These are phyloP conservation scores for Ommatoiulus sabulosus DNA, from an alignment of 2,888 invertebrate species.

Conservation along the genomic window DNA sequence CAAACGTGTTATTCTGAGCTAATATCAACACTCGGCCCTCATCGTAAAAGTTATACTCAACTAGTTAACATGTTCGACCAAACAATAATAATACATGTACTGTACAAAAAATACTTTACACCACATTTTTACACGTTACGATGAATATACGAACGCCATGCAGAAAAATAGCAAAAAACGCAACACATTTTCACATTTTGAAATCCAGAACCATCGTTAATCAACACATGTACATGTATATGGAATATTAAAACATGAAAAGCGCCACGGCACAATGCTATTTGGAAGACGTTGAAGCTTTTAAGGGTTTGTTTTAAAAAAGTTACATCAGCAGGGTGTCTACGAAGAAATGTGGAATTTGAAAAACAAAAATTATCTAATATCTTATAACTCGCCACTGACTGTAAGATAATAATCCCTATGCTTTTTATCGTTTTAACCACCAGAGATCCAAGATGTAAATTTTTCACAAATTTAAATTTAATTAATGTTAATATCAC, in stretches of 20 bases:
- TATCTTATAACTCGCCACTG: too few species aligned
- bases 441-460: too few species aligned
- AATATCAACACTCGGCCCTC: background rate
- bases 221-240: background rate
- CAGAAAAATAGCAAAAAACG: conserved; percentile 6
- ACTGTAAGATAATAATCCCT: too few species aligned
- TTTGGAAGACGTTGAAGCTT: conserved; percentile 13
- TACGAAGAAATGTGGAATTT: background rate
- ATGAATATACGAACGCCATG: conserved; percentile 45
- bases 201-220: conserved; percentile 6
- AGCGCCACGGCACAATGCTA: conserved; percentile 29
- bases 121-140: background rate
- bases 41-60: background rate
- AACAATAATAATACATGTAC: conserved; percentile 38
- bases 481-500: too few species aligned
- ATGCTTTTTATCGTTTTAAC: too few species aligned
- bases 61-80: background rate
- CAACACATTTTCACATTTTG: background rate
- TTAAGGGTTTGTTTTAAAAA: background rate
- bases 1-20: conserved; percentile 22
- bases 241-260: background rate
- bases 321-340: background rate
- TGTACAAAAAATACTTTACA: conserved; percentile 32
- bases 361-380: too few species aligned
- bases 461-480: too few species aligned